Evolutionary conservation across 1,140 invertebrate genomes (phyloP).

Genomic region (Cydia fagiglandana): DNA sequence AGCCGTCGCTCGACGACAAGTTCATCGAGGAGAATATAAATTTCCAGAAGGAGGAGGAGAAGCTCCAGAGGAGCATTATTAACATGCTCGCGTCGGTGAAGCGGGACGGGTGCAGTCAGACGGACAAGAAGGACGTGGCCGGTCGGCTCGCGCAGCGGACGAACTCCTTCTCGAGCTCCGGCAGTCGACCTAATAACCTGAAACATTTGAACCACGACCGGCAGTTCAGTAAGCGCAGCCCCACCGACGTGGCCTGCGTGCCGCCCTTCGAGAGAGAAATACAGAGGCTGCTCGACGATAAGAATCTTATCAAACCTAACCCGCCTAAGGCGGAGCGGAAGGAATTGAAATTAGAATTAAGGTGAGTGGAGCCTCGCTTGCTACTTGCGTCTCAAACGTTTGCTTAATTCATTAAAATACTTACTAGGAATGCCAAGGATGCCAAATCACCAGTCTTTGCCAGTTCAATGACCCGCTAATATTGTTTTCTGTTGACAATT

Average conservation of each 20-base stretch:
- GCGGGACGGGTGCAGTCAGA: conserved; percentile 82
- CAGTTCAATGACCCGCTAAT: too few species aligned
- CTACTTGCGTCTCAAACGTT: not conserved
- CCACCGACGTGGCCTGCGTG: conserved; percentile 74
- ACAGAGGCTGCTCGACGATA: conserved; percentile 86
- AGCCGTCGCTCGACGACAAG: conserved; percentile 70
- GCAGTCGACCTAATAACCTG: conserved; percentile 72
- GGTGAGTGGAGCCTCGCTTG: conserved; percentile 43
- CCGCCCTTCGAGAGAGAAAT: conserved; percentile 86
- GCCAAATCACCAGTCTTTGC: too few species aligned
- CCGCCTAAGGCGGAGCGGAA: conserved; percentile 80
- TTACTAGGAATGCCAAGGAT: too few species aligned
- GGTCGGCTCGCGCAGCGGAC: conserved; percentile 65
- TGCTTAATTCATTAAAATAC: not conserved
- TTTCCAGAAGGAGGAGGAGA: conserved; percentile 77
- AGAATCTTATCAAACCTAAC: conserved; percentile 82
- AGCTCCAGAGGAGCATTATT: conserved; percentile 72
- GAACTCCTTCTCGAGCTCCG: conserved; percentile 75
- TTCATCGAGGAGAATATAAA: conserved; percentile 62
- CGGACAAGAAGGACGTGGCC: conserved; percentile 81
- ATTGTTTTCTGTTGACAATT: too few species aligned
- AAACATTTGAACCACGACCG: conserved; percentile 77
- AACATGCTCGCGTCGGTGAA: conserved; percentile 79
- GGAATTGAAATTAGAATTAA: conserved; percentile 77
- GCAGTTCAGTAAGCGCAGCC: conserved; percentile 73